Evolutionary conservation across 2,888 invertebrate species (phyloP), one percentile per base, ranked within the genome.

Genomic region (Dorcus hopei): DNA sequence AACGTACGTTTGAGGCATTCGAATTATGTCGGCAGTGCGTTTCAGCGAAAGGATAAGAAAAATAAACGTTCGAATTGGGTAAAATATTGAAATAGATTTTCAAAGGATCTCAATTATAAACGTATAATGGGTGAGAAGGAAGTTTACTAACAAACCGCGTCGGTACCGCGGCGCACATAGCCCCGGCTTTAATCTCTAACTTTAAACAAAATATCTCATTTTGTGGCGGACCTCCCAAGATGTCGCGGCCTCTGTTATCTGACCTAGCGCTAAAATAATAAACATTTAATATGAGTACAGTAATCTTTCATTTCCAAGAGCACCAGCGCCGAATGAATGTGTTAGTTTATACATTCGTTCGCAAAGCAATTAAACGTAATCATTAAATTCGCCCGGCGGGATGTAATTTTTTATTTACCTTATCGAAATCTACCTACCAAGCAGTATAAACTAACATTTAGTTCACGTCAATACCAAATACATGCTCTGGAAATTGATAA

Each of bases 161-260:
- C 67, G 65, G 69, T 66, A 66, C 60, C 68, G 65, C 67, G 67
- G 66, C 68, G 67, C 64, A 63, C 59, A 57, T n/a, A 54, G 54
- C 56, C 9, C 60, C 19, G 19, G 60, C 64, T 64, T 65, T 65
- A 65, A 65, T 65, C 65, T 63, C 57, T 52, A 57, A 63, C 61
- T 59, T 61, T 63, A 65, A 65, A 65, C 63, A 65, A 63, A 65
- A 65, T 62, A 61, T 65, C 62, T 62, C 63, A 65, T 63, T 63
- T 60, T 62, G 63, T 56, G 64, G 63, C 54, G 55, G 70, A 70
- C 70, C 70, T 67, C 70, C 68, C 70, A 70, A 68, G 70, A 68
- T 67, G 70, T 67, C 68, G 68, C 70, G 68, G 68, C 62, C 65
- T 66, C 65, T 70, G 66, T 68, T 66, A 68, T 68, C 65, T 65